Base-by-base conservation (phyloP, 2,888 invertebrate genomes). In the Orthosia gothica region DNA sequence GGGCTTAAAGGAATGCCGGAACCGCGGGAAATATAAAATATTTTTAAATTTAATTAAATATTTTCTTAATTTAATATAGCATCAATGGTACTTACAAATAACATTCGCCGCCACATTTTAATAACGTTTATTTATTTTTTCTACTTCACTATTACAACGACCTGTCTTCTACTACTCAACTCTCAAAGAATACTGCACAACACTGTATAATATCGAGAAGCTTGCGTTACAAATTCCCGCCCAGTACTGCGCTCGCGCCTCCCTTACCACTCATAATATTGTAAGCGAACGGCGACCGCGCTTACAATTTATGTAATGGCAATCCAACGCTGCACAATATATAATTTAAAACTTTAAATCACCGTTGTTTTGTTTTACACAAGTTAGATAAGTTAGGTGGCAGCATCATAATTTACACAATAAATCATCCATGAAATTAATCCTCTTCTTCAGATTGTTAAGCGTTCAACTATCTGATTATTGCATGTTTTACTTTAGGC, bases 271-370 rank as follows among this genome's bases (percentile, higher is more conserved):
- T 89, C 91, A 90, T 90, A 92, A 89, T 93, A 95, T 93, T 94
- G 92, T 91, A 91, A 87, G 91, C 94, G 92, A 87, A 90, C 92
- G 89, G 90, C 91, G 79, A 89, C 89, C 89, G 91, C 89, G 85
- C 92, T 90, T 88, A 91, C 90, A 89, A 92, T 95, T 95, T 96
- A 96, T 96, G 94, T 93, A 93, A 94, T 92, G 90, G 84, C 94
- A 93, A 91, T 92, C 91, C 89, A 88, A 88, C 86, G 85, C 91
- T 92, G 83, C 90, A 91, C 91, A 92, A 91, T 92, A 89, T 89
- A 91, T 91, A 92, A 93, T 92, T 90, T 87, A 91, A 91, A 70
- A 92, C 89, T 91, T 88, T 88, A 89, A 90, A 88, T 84, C 87
- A 85, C 87, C 87, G 91, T 92, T 89, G 90, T 94, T 93, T 95